Evolutionary conservation across 1,140 invertebrate species (phyloP).

Genomic region (Ips nitidus): DNA sequence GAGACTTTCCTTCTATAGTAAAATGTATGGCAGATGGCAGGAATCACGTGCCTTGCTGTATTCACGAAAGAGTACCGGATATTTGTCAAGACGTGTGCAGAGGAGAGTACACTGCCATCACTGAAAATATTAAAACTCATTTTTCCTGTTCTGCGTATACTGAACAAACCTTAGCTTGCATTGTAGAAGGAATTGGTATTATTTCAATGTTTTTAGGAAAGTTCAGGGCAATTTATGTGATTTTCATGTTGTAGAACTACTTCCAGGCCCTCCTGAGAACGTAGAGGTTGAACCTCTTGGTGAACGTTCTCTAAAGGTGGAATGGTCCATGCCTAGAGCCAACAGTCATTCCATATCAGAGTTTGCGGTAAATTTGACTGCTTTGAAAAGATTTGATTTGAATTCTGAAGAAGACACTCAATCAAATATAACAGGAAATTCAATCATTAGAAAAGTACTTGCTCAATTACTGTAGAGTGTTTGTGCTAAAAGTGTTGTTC

Average conservation of each 20-base stretch:
- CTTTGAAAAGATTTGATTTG: conserved; percentile 65
- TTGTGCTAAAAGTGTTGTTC: not conserved
- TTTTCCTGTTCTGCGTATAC: conserved; percentile 81
- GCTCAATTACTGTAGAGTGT: not conserved
- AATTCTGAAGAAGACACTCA: conserved; percentile 53
- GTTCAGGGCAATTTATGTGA: too few relatives aligned
- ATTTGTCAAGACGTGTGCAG: conserved; percentile 81
- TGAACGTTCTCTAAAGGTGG: conserved; percentile 67
- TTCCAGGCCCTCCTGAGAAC: conserved; percentile 71
- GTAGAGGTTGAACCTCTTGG: conserved; percentile 70
- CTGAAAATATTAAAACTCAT: conserved; percentile 78
- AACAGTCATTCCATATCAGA: conserved; percentile 65
- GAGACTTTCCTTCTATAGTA: conserved; percentile 75
- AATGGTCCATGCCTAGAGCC: conserved; percentile 66
- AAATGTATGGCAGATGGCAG: conserved; percentile 74
- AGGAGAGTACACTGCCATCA: conserved; percentile 82
- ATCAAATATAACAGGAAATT: not conserved
- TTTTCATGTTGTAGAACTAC: conserved; percentile 57
- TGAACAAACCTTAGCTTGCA: conserved; percentile 78
- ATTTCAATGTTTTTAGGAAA: not conserved
- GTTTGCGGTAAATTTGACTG: conserved; percentile 73
- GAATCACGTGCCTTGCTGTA: conserved; percentile 82
- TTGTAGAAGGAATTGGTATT: conserved; percentile 75
- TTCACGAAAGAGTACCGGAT: conserved; percentile 75
- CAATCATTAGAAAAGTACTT: conserved; percentile 15